Base-by-base conservation (phyloP, 2,888 invertebrate species). In the Apocheima hispidaria region DNA sequence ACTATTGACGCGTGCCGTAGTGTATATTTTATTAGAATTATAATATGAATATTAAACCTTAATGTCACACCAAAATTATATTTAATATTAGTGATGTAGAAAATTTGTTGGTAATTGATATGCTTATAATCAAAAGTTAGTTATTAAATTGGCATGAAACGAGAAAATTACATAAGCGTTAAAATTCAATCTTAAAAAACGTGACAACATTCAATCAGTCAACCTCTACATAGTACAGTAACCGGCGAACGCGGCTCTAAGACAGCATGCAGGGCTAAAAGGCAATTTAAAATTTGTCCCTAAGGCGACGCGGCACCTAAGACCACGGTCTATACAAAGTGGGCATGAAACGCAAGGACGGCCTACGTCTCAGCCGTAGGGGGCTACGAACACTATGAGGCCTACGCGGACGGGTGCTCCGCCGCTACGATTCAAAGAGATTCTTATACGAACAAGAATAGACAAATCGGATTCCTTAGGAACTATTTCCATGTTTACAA, bases 201-300 rank as follows among this genome's bases (percentile, higher is more conserved):
- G 9, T 51, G 28, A 38, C 30, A 23, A 43, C 35, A 49, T 57
- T 53, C 53, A 56, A 62, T 52, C 48, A 53, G 18, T 35, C 30
- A 41, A 23, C 16, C 21, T 10, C 18, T 12, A 30, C 20, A 23
- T 44, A 14, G 28, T 20, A 43, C 38, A 36, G 71, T 69, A 61
- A 69, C 69, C 50, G 66, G 71, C 69, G 60, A 70, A 69, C 52
- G 67, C 69, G 70, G 70, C 63, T 70, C 68, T 71, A 74, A 76
- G 78, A 65, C 72, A 70, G 76, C 78, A 77, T 79, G 78, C 75
- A 83, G 76, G 75, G 81, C 77, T 80, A 71, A 79, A 74, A 84
- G 81, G 86, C 81, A 88, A 89, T 89, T 88, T 89, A 88, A 90
- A 90, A 88, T 86, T 87, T 88, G 85, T 88, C 85, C 82, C 77